phyloP scores from a whole-genome alignment of 2,888 invertebrate species.

The Barypeithes pellucidus region DNA sequence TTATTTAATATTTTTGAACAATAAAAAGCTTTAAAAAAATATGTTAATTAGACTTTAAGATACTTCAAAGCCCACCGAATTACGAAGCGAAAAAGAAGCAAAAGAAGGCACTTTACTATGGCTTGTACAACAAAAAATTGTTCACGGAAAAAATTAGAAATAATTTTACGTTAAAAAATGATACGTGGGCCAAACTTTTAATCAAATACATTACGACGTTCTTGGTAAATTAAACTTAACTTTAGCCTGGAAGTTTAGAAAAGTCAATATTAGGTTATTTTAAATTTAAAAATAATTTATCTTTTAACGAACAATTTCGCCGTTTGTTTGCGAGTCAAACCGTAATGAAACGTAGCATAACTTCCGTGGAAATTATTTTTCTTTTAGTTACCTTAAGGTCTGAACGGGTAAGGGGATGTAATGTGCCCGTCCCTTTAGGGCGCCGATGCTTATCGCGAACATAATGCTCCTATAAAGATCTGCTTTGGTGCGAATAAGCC shows the following conservation, averaged over 20 bases:
- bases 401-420: background rate
- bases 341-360: slow-evolving; percentile 9
- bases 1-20: no score
- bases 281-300: no score
- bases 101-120: background rate
- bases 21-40: background rate
- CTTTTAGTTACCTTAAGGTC: slow-evolving; percentile 13
- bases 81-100: background rate
- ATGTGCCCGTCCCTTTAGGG: background rate
- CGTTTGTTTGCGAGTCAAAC: no score
- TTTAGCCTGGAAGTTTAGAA: slow-evolving; percentile 3
- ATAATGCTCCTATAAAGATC: slow-evolving; percentile 29
- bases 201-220: background rate
- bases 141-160: slow-evolving; percentile 4
- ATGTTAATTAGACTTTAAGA: slow-evolving; percentile 10
- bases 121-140: slow-evolving; percentile 12
- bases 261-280: no score
- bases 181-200: slow-evolving; percentile 1
- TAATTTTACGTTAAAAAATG: slow-evolving; percentile 4
- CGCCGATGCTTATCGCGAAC: slow-evolving; percentile 25
- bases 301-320: no score
- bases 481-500: slow-evolving; percentile 15
- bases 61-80: background rate
- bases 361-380: slow-evolving; percentile 19
- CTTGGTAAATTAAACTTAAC: slow-evolving; percentile 10